phyloP scores from a whole-genome alignment of 2,797 vertebrate species.

The Poeciliopsis infans region DNA sequence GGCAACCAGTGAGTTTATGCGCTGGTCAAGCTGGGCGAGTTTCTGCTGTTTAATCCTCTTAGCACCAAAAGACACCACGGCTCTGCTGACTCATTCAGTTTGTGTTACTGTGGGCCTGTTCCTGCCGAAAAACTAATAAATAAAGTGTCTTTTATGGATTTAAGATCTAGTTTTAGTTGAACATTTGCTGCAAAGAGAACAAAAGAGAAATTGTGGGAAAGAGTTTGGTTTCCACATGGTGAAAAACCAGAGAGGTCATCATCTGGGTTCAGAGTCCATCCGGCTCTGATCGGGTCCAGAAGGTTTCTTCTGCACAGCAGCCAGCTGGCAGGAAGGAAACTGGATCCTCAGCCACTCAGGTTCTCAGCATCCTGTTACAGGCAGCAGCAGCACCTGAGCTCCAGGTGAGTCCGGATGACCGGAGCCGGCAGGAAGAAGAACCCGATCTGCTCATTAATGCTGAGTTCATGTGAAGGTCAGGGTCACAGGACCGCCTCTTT shows the following conservation, averaged over 20 bases:
- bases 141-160: neutral
- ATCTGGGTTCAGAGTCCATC: conserved; percentile 6
- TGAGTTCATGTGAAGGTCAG: conserved; percentile 46
- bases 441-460: conserved; percentile 35
- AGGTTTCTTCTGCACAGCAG: conserved; percentile 31
- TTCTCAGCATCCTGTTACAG: conserved; percentile 50
- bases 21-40: no score
- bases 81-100: no score
- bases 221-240: neutral
- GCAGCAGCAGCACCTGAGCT: conserved; percentile 49
- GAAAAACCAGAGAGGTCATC: neutral
- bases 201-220: neutral
- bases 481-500: no score
- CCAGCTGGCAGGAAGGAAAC: conserved; percentile 42
- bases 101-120: no score
- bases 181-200: neutral
- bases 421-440: conserved; percentile 8
- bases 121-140: neutral
- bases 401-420: conserved; percentile 36
- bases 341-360: conserved; percentile 50
- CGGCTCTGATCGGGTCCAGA: conserved; percentile 21
- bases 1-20: no score
- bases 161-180: neutral
- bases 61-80: no score
- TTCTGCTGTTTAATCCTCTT: no score